Conservation (phyloP, 2,113 vertebrate species). For the Alaudala cheleensis region DNA sequence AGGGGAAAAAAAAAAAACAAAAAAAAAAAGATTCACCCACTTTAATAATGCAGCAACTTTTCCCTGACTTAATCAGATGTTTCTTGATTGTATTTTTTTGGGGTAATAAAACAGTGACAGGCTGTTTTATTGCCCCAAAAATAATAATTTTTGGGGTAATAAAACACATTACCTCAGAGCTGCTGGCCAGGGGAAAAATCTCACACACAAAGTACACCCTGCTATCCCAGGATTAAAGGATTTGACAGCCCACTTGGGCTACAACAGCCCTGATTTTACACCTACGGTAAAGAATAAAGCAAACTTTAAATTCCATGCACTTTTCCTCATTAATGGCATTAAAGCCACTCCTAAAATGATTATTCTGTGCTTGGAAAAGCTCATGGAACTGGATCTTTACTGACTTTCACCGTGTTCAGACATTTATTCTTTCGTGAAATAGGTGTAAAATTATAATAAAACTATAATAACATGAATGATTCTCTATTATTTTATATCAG, state of each 20-base stretch:
- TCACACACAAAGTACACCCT: neutral
- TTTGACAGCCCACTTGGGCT: neutral
- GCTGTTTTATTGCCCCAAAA: no score
- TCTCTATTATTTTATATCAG: neutral
- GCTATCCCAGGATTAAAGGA: neutral
- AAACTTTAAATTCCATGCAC: fast-evolving
- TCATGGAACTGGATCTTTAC: neutral
- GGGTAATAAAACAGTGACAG: slow-evolving; percentile 24
- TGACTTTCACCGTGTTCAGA: neutral
- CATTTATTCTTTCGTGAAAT: neutral
- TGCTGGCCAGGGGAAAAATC: neutral
- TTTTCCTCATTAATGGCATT: neutral
- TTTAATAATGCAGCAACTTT: slow-evolving; percentile 74
- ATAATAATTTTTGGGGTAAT: neutral
- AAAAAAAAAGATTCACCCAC: slow-evolving; percentile 37
- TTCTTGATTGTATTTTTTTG: neutral
- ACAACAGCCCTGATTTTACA: neutral
- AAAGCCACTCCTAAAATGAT: neutral
- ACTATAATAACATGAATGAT: no score
- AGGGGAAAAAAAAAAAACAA: neutral
- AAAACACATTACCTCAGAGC: slow-evolving; percentile 26
- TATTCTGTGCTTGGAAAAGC: neutral
- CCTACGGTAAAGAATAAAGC: fast-evolving
- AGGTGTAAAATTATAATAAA: neutral
- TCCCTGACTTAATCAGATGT: slow-evolving; percentile 59